phyloP scores from a whole-genome alignment of 2,113 vertebrate species.

The Fregata magnificens region DNA sequence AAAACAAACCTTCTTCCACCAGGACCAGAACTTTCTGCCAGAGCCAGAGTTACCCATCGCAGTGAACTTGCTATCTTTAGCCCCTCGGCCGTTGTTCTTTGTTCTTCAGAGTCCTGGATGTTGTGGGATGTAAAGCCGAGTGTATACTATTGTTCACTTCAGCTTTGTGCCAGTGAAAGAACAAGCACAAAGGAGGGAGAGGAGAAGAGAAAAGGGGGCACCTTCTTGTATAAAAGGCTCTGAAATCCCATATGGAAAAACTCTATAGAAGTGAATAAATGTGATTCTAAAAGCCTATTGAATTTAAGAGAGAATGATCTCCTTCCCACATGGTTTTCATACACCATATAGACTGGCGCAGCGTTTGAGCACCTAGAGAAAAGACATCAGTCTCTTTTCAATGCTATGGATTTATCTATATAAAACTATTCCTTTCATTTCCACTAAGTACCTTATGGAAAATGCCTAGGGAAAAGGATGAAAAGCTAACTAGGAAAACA shows the following conservation, averaged over 20 bases:
- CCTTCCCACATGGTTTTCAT: slow-evolving; percentile 19
- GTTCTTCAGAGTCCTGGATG: background rate
- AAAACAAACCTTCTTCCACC: background rate
- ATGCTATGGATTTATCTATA: slow-evolving; percentile 1
- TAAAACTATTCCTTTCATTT: slow-evolving; percentile 19
- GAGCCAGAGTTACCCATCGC: background rate
- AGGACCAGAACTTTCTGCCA: background rate
- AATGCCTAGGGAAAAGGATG: background rate
- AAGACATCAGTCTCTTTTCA: slow-evolving; percentile 19
- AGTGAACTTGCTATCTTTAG: slow-evolving; percentile 3
- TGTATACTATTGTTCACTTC: slow-evolving; percentile 28
- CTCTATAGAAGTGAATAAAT: slow-evolving; percentile 14
- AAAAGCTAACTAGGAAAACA: background rate
- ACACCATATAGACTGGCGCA: background rate
- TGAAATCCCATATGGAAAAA: slow-evolving; percentile 37
- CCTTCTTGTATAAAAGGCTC: background rate
- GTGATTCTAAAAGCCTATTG: slow-evolving; percentile 43
- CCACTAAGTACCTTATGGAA: background rate
- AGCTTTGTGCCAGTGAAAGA: slow-evolving; percentile 49
- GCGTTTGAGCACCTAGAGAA: background rate
- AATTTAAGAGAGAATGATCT: slow-evolving; percentile 37
- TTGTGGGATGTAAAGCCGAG: background rate
- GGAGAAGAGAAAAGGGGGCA: slow-evolving; percentile 20
- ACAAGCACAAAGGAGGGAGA: slow-evolving; percentile 10
- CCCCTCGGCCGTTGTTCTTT: background rate